A percentile compares a stretch with the other conserved stretches of the same genome.
These are phyloP conservation scores for Cryptomyrus ogoouensis DNA, from an alignment of 2,113 vertebrate genomes.

Conservation along the genomic window DNA sequence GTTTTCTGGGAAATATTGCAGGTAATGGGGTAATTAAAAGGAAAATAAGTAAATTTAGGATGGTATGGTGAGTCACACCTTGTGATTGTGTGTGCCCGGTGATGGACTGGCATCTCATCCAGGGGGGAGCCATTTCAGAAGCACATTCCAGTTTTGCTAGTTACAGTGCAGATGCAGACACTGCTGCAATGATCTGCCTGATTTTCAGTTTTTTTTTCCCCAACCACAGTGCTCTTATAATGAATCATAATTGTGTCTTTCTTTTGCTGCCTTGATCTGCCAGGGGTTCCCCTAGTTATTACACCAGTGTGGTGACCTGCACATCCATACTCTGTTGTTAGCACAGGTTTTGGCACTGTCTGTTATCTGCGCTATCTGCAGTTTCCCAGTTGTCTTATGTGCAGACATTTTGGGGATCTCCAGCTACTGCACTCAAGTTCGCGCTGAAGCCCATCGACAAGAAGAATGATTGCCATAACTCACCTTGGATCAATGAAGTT, in stretches of 20 bases:
- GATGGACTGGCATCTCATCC: background rate
- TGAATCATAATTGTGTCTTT: background rate
- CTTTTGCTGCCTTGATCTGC: background rate
- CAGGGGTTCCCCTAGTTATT: background rate
- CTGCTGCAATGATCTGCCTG: background rate
- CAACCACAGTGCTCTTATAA: background rate
- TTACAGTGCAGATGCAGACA: background rate
- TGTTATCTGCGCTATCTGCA: background rate
- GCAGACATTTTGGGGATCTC: background rate
- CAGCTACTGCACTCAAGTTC: background rate
- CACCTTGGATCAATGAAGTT: background rate
- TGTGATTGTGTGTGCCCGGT: background rate
- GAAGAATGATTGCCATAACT: background rate
- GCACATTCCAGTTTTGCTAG: background rate
- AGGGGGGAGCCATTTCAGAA: background rate
- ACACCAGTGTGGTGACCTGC: background rate
- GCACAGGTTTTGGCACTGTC: background rate
- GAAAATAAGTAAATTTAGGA: background rate
- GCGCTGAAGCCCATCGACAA: background rate
- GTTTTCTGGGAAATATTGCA: background rate
- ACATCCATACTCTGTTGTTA: background rate
- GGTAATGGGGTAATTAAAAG: background rate
- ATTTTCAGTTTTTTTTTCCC: background rate
- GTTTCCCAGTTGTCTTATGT: background rate
- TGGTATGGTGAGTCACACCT: background rate